Base-by-base conservation (phyloP, 2,797 vertebrate genomes). In the Vespertilio murinus region DNA sequence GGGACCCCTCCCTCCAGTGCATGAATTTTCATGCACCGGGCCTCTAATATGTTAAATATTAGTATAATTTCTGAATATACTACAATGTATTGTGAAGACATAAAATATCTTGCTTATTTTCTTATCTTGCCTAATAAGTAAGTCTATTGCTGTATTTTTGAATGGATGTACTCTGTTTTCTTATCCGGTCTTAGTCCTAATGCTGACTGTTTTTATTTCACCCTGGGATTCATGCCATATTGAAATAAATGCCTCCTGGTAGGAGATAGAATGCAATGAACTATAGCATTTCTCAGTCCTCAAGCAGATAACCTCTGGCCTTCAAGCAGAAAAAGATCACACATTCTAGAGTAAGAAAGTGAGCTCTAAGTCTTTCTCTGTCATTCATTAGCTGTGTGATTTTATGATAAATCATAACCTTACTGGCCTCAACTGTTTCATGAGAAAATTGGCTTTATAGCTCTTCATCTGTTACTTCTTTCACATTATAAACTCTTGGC, bases 41-140 rank as follows among this genome's bases (percentile, higher is more conserved):
- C 20, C 52, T 54, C 52, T 23, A 54, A 22, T 96, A 97, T 97
- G 93, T 96, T 95, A 97, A 94, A 95, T 93, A 95, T 56, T 96
- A 94, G 93, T 83, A 81, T 97, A 97, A 95, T 96, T 98, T 97
- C 93, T 96, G 96, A 95, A 97, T 95, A 94, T 42, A 94, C 71
- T 92, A 54, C 78, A 96, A 67, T 80, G 80, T 96, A 96, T 79
- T 98, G 54, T 94, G 52, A 97, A 93, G 64, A 91, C 14, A 94
- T 52, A 30, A 91, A 92, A 97, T 92, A 61, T 90, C 80, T 87
- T 70, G 18, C 0, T 0, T 94, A 90, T 96, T 89, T 95, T 88
- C 28, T 88, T 47, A 91, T 85, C 40, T 47, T 49, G 3, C 4
- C 18, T 70, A 74, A 84, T 23, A 30, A 25, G 0, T 35, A 30